Conservation (phyloP, 2,888 invertebrate species). For the Lepidocyrtoides sp. region DNA sequence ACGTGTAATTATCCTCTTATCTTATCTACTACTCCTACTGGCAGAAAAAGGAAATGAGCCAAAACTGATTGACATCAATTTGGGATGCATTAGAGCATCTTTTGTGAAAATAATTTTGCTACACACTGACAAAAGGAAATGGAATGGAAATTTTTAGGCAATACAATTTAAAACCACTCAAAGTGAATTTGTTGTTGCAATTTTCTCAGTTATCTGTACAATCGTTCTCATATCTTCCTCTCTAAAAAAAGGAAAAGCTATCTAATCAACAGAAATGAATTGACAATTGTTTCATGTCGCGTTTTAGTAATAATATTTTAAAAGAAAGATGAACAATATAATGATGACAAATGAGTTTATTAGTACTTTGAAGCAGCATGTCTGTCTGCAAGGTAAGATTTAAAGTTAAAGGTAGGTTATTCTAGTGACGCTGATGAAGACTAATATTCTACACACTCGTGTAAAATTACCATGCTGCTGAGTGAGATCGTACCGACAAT, state of each 20-base stretch:
- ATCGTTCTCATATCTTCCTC: not conserved
- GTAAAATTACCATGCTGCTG: no score
- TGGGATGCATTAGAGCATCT: not conserved
- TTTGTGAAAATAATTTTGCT: not conserved
- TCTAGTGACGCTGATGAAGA: no score
- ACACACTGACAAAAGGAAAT: not conserved
- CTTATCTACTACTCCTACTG: no score
- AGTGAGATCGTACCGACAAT: no score
- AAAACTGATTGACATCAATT: not conserved
- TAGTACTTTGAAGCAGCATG: not conserved
- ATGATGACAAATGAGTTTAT: slow-evolving; percentile 15
- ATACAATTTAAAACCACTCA: not conserved
- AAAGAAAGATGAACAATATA: not conserved
- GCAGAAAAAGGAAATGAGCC: not conserved
- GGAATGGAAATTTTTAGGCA: not conserved
- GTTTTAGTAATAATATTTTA: not conserved
- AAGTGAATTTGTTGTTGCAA: not conserved
- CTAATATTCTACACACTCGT: no score
- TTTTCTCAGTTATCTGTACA: not conserved
- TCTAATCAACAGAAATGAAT: slow-evolving; percentile 69
- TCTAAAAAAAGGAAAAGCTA: not conserved
- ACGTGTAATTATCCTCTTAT: not conserved
- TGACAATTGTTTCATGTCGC: slow-evolving; percentile 53
- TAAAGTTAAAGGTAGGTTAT: not conserved
- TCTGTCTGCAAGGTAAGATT: not conserved